Conservation (phyloP, 2,888 invertebrate genomes). For the Erebia aethiops region DNA sequence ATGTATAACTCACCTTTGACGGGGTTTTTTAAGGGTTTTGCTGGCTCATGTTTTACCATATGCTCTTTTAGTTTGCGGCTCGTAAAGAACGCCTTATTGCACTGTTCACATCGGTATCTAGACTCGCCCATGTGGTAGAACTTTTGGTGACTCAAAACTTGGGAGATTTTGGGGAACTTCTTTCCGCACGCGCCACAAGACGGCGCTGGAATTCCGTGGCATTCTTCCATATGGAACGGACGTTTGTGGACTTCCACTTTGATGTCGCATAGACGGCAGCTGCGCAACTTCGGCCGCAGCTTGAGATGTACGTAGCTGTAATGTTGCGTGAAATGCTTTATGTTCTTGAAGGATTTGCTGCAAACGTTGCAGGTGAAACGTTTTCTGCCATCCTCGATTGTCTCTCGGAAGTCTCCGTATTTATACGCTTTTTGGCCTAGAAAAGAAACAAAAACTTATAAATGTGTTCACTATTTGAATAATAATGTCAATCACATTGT, state of each 20-base stretch:
- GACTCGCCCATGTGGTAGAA: slow-evolving; percentile 60
- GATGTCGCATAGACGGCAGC: slow-evolving; percentile 54
- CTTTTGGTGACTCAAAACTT: slow-evolving; percentile 51
- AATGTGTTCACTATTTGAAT: not conserved
- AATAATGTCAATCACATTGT: slow-evolving; percentile 47
- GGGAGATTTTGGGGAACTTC: slow-evolving; percentile 54
- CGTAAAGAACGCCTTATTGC: not conserved
- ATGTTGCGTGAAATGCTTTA: slow-evolving; percentile 54
- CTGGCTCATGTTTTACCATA: slow-evolving; percentile 1
- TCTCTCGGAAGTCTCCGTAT: slow-evolving; percentile 19
- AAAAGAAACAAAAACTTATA: slow-evolving; percentile 18
- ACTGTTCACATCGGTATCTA: slow-evolving; percentile 42
- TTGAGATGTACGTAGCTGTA: slow-evolving; percentile 57
- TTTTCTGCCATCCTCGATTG: slow-evolving; percentile 34
- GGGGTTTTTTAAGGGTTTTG: too few relatives aligned
- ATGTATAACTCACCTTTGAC: slow-evolving; percentile 4
- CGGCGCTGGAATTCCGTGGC: slow-evolving; percentile 53
- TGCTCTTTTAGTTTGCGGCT: not conserved
- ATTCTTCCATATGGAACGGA: slow-evolving; percentile 52
- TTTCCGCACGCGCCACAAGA: slow-evolving; percentile 56
- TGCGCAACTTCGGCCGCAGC: slow-evolving; percentile 48
- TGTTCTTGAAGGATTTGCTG: slow-evolving; percentile 47
- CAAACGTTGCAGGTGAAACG: slow-evolving; percentile 51
- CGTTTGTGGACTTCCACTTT: slow-evolving; percentile 50
- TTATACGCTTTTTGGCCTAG: slow-evolving; percentile 7